Conservation (phyloP, 35 echinoderm and acorn worm genomes). For the Anneissia japonica region DNA sequence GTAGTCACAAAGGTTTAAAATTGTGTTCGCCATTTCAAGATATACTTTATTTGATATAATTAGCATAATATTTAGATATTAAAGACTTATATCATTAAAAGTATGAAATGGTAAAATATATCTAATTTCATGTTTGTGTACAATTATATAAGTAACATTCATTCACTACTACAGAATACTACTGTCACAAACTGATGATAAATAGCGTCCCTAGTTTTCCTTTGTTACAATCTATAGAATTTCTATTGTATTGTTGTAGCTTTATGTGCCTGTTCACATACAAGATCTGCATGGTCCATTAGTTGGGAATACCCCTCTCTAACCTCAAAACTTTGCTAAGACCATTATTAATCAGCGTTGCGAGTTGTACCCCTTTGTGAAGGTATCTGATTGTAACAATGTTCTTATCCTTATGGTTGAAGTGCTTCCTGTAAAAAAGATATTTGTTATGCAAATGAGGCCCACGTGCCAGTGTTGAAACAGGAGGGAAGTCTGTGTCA, state of each 20-base stretch:
- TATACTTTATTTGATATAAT: too few species aligned
- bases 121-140: too few species aligned
- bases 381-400: too few species aligned
- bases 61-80: too few species aligned
- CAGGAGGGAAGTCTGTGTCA: background rate
- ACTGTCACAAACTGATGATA: too few species aligned
- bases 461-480: background rate
- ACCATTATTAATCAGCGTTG: too few species aligned
- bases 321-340: background rate
- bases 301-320: background rate
- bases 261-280: background rate
- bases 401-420: background rate
- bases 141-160: background rate
- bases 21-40: too few species aligned
- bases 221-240: background rate
- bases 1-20: too few species aligned
- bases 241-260: background rate
- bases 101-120: too few species aligned
- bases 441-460: background rate
- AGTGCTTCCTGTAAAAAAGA: background rate
- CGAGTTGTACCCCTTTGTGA: background rate
- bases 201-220: too few species aligned
- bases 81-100: too few species aligned
- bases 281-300: background rate
- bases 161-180: background rate